Evolutionary conservation across 64 coral and sea anemone genomes (phyloP).

Genomic region (Pocillopora verrucosa): DNA sequence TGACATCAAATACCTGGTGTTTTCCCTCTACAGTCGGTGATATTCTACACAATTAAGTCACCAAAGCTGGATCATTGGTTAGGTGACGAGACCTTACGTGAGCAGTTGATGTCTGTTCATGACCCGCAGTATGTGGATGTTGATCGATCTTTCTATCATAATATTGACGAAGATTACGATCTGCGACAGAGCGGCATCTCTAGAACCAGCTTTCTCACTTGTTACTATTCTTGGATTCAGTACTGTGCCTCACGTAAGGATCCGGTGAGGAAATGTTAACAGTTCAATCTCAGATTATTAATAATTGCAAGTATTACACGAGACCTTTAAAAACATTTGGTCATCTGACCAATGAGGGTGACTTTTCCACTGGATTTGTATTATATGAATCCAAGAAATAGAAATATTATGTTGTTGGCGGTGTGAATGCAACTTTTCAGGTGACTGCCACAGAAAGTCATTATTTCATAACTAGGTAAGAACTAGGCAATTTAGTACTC

Average conservation of each 20-base stretch:
- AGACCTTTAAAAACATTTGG: too few relatives aligned
- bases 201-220: conserved; percentile 70
- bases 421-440: too few relatives aligned
- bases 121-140: conserved; percentile 72
- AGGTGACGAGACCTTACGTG: conserved; percentile 42
- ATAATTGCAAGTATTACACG: too few relatives aligned
- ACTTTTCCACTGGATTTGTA: too few relatives aligned
- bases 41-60: conserved; percentile 87
- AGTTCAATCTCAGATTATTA: not conserved
- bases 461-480: too few relatives aligned
- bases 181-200: conserved; percentile 82
- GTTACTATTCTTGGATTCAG: conserved; percentile 91
- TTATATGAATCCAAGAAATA: too few relatives aligned
- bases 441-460: too few relatives aligned
- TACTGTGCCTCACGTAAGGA: conserved; percentile 79
- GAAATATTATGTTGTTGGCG: too few relatives aligned
- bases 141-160: conserved; percentile 87
- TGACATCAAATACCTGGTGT: too few relatives aligned
- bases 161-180: conserved; percentile 98
- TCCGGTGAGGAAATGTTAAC: conserved; percentile 42
- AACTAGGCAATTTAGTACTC: too few relatives aligned
- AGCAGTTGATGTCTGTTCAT: conserved; percentile 48
- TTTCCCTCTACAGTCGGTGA: conserved; percentile 76
- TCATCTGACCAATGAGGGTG: too few relatives aligned
- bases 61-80: conserved; percentile 88